Percentiles rank a stretch among this genome's conserved stretches.
These are phyloP conservation scores for Stegastes partitus DNA, from an alignment of 2,113 vertebrate species.

Conservation along the genomic window DNA sequence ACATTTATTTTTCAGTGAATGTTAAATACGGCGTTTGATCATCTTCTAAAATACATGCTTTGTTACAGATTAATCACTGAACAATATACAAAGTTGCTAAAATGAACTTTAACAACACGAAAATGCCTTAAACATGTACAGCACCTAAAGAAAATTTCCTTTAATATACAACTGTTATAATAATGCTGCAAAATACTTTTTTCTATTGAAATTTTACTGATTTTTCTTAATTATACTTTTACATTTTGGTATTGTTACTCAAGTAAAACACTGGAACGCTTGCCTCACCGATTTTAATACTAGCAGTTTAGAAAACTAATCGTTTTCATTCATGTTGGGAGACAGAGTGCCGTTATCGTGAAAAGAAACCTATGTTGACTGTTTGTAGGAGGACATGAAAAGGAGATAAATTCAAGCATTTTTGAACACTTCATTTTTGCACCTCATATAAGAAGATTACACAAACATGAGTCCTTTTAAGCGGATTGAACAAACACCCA, in stretches of 20 bases:
- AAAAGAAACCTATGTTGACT: not conserved
- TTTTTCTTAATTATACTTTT: too few relatives aligned
- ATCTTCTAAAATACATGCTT: not conserved
- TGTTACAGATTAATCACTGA: too few relatives aligned
- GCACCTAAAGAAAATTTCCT: too few relatives aligned
- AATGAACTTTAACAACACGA: too few relatives aligned
- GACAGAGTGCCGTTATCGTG: not conserved
- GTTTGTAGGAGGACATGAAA: conserved; percentile 8
- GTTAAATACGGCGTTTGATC: not conserved
- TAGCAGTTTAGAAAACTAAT: not conserved
- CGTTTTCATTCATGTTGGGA: not conserved
- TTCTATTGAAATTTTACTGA: too few relatives aligned
- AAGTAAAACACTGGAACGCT: not conserved
- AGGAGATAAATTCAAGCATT: not conserved
- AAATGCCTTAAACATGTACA: too few relatives aligned
- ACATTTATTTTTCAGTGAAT: too few relatives aligned
- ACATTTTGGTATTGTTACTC: not conserved
- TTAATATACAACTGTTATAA: too few relatives aligned
- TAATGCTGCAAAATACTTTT: too few relatives aligned
- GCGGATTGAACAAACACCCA: conserved; percentile 12
- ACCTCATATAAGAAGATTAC: conserved; percentile 9
- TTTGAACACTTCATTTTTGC: conserved; percentile 24
- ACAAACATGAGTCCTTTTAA: conserved; percentile 10
- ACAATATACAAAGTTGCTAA: too few relatives aligned
- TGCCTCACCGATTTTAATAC: conserved; percentile 5